Conservation (phyloP, 2,888 invertebrate species). For the Auanema freiburgensis region DNA sequence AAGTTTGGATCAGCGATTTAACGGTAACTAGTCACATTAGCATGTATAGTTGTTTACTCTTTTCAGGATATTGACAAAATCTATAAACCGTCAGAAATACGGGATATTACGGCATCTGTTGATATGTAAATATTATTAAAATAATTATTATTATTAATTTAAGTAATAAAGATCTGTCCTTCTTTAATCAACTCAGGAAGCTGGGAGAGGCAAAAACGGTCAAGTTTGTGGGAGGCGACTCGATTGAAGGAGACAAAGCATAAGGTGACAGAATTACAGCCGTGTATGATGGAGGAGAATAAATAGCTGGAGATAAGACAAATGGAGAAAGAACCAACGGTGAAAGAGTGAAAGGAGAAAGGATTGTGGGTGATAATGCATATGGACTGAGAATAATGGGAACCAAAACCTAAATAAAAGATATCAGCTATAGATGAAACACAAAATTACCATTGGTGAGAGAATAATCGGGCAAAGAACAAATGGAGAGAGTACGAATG, state of each 20-base stretch:
- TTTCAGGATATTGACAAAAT: conserved; percentile 60
- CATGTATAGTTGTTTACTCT: background rate
- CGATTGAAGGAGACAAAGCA: conserved; percentile 36
- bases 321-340: conserved; percentile 34
- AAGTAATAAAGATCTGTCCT: too few species aligned
- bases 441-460: conserved; percentile 47
- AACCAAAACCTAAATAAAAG: conserved; percentile 5
- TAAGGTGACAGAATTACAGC: conserved; percentile 49
- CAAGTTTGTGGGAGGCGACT: conserved; percentile 27
- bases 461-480: conserved; percentile 35
- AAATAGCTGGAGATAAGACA: conserved; percentile 43
- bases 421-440: conserved; percentile 41
- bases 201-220: conserved; percentile 39
- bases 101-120: conserved; percentile 54
- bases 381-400: conserved; percentile 13
- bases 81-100: conserved; percentile 58
- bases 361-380: conserved; percentile 46
- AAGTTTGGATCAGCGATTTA: conserved; percentile 60
- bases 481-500: conserved; percentile 36
- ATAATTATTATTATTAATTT: background rate
- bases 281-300: conserved; percentile 45
- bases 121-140: conserved; percentile 21
- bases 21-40: conserved; percentile 25
- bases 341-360: conserved; percentile 41
- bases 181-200: conserved; percentile 2